These are phyloP conservation scores for Oreochromis grahami DNA, from an alignment of 2,797 vertebrate species.

Conservation along the genomic window DNA sequence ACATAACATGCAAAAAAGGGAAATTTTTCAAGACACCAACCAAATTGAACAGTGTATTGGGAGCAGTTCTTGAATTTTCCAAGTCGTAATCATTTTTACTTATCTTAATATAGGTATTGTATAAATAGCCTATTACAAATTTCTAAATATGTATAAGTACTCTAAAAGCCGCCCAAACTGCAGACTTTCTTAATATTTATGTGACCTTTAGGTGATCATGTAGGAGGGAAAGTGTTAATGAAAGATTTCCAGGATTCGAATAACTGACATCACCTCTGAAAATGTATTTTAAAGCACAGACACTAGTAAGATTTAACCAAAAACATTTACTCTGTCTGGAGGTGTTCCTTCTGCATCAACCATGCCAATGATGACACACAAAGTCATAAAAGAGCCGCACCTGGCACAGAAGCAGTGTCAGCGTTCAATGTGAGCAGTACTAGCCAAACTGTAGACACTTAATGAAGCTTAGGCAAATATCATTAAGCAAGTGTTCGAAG, in stretches of 20 bases:
- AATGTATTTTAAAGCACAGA: not conserved
- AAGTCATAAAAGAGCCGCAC: constrained; percentile 1
- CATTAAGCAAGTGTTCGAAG: not conserved
- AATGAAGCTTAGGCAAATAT: not conserved
- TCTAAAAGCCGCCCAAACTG: not conserved
- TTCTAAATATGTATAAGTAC: not conserved
- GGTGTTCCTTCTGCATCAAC: not conserved
- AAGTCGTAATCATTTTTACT: not conserved
- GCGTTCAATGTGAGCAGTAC: not conserved
- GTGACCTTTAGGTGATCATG: not conserved
- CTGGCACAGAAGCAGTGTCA: not conserved
- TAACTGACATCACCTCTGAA: not conserved
- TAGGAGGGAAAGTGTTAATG: not conserved
- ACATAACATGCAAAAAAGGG: not conserved
- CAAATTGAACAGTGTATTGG: not conserved
- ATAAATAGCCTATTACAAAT: not conserved
- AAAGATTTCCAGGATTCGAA: not conserved
- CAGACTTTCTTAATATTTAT: not conserved
- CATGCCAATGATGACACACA: not conserved
- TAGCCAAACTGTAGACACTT: not conserved
- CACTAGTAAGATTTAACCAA: not conserved
- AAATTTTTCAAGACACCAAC: not conserved
- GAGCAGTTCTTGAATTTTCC: not conserved
- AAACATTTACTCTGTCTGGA: constrained; percentile 5
- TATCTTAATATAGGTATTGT: not conserved